Conservation (phyloP, 2,888 invertebrate genomes). For the Thecocarcelia acutangulata region DNA sequence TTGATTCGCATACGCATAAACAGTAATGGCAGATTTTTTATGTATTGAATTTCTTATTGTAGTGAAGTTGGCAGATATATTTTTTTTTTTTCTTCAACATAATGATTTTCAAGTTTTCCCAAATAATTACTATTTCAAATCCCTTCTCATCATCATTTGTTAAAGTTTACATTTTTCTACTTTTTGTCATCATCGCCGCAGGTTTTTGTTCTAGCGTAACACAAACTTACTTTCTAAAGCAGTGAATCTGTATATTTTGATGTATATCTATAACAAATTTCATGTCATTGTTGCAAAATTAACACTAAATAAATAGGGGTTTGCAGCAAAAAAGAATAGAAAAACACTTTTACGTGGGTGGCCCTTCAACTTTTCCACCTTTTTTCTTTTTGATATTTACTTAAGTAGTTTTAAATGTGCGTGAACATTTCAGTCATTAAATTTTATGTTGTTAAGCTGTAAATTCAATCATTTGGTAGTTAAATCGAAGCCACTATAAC, state of each 20-base stretch:
- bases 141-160: slow-evolving; percentile 5
- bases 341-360: neutral
- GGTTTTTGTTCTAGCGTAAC: slow-evolving; percentile 3
- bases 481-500: slow-evolving; percentile 8
- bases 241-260: neutral
- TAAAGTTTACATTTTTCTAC: slow-evolving; percentile 10
- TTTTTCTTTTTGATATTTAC: neutral
- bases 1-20: too few species aligned
- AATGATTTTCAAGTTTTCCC: neutral
- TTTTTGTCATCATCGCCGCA: slow-evolving; percentile 1
- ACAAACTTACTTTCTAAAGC: neutral
- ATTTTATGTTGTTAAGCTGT: slow-evolving; percentile 15
- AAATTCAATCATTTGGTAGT: neutral
- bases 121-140: neutral
- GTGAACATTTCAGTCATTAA: slow-evolving; percentile 19
- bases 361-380: neutral
- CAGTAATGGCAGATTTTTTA: too few species aligned
- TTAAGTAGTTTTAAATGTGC: slow-evolving; percentile 8
- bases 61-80: too few species aligned
- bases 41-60: too few species aligned
- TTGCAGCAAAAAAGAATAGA: too few species aligned
- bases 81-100: too few species aligned
- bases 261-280: slow-evolving; percentile 11
- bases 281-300: slow-evolving; percentile 63
- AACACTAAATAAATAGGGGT: slow-evolving; percentile 46